Evolutionary conservation across 2,113 vertebrate species (phyloP).

Genomic region (Myrmecobius fasciatus): DNA sequence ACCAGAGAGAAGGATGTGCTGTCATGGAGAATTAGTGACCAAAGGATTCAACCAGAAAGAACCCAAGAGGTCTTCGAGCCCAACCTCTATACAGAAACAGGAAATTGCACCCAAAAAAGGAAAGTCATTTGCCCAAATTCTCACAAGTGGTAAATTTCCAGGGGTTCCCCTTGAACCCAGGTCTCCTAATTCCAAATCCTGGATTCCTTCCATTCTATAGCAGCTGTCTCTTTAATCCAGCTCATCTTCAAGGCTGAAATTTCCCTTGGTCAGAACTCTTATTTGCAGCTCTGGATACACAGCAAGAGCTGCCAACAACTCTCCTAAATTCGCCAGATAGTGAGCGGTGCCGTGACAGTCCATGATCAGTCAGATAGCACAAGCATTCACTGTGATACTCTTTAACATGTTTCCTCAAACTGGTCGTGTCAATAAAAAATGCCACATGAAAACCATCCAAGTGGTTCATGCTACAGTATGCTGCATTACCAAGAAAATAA

Average conservation of each 20-base stretch:
- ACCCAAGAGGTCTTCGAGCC: not conserved
- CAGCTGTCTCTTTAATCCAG: not conserved
- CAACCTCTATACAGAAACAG: not conserved
- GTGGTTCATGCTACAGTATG: not conserved
- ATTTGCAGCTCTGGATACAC: not conserved
- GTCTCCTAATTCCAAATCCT: not conserved
- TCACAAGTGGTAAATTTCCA: not conserved
- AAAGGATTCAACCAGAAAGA: not conserved
- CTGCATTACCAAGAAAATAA: constrained; percentile 20
- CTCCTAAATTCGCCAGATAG: not conserved
- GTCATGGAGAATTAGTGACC: not conserved
- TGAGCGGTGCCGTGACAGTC: not conserved
- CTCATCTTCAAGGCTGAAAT: not conserved
- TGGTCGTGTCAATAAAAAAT: not conserved
- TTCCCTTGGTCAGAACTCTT: not conserved
- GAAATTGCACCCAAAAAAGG: not conserved
- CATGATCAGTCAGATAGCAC: not conserved
- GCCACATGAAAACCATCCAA: not conserved
- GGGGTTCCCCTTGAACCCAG: not conserved
- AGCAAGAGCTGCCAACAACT: not conserved
- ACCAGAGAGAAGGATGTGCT: not conserved
- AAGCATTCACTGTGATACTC: not conserved
- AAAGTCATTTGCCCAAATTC: not conserved
- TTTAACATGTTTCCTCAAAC: not conserved
- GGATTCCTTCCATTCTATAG: not conserved